Evolutionary conservation across 2,113 vertebrate species (phyloP), one percentile per base, ranked within the genome.

Genomic region (Myotis brandtii): DNA sequence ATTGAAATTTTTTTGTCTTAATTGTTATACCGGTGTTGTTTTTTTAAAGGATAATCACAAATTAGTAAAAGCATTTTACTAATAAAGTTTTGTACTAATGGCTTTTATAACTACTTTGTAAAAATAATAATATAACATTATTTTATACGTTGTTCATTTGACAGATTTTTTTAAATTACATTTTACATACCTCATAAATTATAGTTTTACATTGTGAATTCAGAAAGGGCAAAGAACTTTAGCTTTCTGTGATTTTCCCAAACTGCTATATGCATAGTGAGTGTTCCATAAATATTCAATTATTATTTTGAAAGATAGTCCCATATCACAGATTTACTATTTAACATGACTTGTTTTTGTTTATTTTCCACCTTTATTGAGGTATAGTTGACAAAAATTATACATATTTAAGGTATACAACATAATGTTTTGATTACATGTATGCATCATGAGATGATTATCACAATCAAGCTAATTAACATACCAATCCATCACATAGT

Each of bases 291-390:
- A 96, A 62, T 27, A 82, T 69, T 40, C 54, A 70, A 66, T 59
- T 21, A 73, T 84, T 79, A 7, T 94, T 87, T 91, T 84, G 48
- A 88, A 92, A 94, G 73, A 59, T 37, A 67, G 13, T 16, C 56
- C 13, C 32, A 70, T 76, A 37, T 94, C 27, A n/a, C n/a, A 69
- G 52, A 83, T 96, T 87, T 84, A 76, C 25, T 80, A 43, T 83
- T 89, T 96, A 96, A 43, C 81, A 34, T 48, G 92, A 77, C 27
- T 87, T 54, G 34, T 66, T 89, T 89, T 66, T 43, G 21, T 88
- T 82, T 21, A 89, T 64, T 81, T 91, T 76, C 21, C 20, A 75
- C n/a, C 32, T 86, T 81, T 82, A 67, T 40, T 67, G 76, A 91
- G 56, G 34, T 86, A 52, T 32, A 80, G 54, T 12, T 81, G 75